A percentile compares a stretch with the other conserved stretches of the same genome.
These are phyloP conservation scores for Poeciliopsis gracilis DNA, from an alignment of 2,797 vertebrate genomes.

Conservation along the genomic window DNA sequence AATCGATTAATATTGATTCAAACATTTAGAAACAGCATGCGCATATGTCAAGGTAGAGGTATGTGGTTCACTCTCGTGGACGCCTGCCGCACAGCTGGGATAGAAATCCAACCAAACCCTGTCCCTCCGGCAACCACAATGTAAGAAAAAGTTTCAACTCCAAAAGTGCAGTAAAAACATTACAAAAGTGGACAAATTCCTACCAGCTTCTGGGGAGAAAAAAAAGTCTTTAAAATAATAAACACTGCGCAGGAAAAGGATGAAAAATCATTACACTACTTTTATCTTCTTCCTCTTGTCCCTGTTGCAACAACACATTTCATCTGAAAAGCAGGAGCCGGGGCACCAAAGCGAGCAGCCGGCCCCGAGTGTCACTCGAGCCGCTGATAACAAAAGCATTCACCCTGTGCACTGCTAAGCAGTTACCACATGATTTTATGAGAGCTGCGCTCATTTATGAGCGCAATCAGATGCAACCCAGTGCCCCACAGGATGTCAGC, in stretches of 20 bases:
- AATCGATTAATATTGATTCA: slow-evolving; percentile 52
- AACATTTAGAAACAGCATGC: slow-evolving; percentile 33
- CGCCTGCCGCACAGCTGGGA: slow-evolving; percentile 26
- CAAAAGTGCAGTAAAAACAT: background rate
- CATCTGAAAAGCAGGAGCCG: slow-evolving; percentile 41
- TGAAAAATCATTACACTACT: slow-evolving; percentile 24
- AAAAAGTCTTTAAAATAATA: background rate
- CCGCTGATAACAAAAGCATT: slow-evolving; percentile 74
- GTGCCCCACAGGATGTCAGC: slow-evolving; percentile 75
- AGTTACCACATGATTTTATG: slow-evolving; percentile 81
- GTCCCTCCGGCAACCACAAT: slow-evolving; percentile 38
- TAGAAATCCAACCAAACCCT: slow-evolving; percentile 45
- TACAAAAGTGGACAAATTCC: background rate
- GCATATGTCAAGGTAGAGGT: slow-evolving; percentile 26
- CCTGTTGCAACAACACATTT: slow-evolving; percentile 48
- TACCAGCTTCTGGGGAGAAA: background rate
- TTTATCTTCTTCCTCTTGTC: slow-evolving; percentile 21
- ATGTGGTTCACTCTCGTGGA: slow-evolving; percentile 14
- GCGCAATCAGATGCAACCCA: slow-evolving; percentile 79
- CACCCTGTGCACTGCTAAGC: slow-evolving; percentile 75
- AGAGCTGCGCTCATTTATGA: slow-evolving; percentile 78
- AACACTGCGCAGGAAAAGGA: slow-evolving; percentile 16
- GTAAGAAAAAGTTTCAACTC: slow-evolving; percentile 22
- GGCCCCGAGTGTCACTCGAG: slow-evolving; percentile 47
- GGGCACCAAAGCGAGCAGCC: slow-evolving; percentile 53